Evolutionary conservation across 2,113 vertebrate species (phyloP).

Genomic region (human (Homo sapiens)): DNA sequence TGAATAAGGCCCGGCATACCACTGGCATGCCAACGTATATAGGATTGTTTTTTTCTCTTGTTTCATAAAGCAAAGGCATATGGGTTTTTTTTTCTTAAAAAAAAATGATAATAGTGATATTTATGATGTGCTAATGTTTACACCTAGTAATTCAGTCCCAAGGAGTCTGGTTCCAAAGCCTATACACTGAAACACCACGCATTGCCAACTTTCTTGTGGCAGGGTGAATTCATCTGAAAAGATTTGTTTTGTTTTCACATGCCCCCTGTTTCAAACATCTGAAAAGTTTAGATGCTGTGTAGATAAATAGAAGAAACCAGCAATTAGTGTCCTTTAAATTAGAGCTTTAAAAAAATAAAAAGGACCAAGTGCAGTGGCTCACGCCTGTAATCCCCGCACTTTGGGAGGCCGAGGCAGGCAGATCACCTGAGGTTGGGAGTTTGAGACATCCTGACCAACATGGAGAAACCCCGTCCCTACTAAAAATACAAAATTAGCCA

Average conservation of each 20-base stretch:
- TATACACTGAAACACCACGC: background rate
- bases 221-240: background rate
- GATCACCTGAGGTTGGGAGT: too few species aligned
- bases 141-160: background rate
- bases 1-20: conserved; percentile 6
- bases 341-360: background rate
- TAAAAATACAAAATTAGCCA: too few species aligned
- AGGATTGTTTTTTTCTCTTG: background rate
- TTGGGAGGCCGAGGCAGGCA: too few species aligned
- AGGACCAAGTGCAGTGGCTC: too few species aligned
- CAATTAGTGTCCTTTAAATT: background rate
- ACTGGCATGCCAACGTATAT: background rate
- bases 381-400: too few species aligned
- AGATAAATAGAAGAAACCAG: background rate
- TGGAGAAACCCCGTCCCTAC: too few species aligned
- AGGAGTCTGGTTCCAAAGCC: background rate
- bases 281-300: background rate
- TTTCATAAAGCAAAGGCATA: background rate
- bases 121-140: background rate
- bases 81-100: background rate
- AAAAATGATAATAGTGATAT: background rate
- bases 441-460: too few species aligned
- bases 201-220: background rate
- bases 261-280: background rate
- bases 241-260: background rate